Evolutionary conservation across 2,113 vertebrate species (phyloP).

Genomic region (Megaceryle torquata): DNA sequence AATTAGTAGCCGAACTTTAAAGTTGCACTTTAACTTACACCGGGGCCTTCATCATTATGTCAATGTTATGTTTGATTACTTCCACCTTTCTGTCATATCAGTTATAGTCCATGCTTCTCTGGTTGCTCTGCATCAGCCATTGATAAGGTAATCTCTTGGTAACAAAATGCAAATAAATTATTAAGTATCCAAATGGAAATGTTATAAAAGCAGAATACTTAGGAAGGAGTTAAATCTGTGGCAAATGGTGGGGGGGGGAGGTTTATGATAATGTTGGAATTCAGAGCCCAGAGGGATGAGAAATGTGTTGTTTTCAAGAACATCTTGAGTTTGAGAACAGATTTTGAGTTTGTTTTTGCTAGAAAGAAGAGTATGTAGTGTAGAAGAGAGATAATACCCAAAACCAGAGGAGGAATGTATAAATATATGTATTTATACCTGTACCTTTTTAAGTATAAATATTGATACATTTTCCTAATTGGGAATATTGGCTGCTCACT

Average conservation of each 20-base stretch:
- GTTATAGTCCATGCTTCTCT: slow-evolving; percentile 92
- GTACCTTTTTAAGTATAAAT: neutral
- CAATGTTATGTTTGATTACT: slow-evolving; percentile 99
- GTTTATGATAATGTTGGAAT: neutral
- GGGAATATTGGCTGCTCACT: slow-evolving; percentile 14
- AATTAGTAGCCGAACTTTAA: slow-evolving; percentile 93
- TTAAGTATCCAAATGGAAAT: neutral
- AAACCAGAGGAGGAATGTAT: neutral
- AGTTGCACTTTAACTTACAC: slow-evolving; percentile 94
- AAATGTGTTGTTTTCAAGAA: neutral
- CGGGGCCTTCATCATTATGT: slow-evolving; percentile 95
- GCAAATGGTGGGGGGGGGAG: too few species aligned
- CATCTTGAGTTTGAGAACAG: neutral
- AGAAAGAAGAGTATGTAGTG: neutral
- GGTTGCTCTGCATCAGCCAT: slow-evolving; percentile 95
- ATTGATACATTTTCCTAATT: neutral
- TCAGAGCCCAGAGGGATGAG: neutral
- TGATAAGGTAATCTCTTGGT: slow-evolving; percentile 86
- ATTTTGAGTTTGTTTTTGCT: neutral
- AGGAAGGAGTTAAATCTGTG: neutral
- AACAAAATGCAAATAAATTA: neutral
- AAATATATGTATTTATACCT: neutral
- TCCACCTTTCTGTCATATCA: slow-evolving; percentile 96
- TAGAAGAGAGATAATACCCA: neutral
- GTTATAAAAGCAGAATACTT: neutral